Evolutionary conservation across 2,888 invertebrate genomes (phyloP), one percentile per base, ranked within the genome.

Genomic region (Thalpophila matura): DNA sequence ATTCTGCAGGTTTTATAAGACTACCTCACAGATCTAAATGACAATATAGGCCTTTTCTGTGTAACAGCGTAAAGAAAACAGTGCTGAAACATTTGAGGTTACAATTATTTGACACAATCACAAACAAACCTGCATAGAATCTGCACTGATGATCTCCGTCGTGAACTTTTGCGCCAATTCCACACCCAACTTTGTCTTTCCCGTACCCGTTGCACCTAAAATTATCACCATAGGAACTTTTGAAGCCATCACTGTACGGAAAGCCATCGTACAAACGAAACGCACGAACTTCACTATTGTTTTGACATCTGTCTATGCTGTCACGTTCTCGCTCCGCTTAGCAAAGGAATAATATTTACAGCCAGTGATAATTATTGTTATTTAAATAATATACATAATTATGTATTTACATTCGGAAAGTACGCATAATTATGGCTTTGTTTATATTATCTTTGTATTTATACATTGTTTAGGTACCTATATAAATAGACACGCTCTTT

Each of bases 111-210:
- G 42, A 29, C n/a, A 33, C 14, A 37, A 12, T 51, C 29, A 26
- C n/a, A 3, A 38, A 82, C 85, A 79, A 86, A 98, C 99, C 97
- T 99, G 99, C 99, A 99, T 99, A 18, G 99, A 99, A 96, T 99
- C 99, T 0, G 99, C 99, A 86, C 99, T 99, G 64, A 99, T 98
- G 60, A 99, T 97, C 96, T 99, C 99, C 24, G 98, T 98, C 75
- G 96, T 96, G 90, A 98, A 98, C 86, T 96, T 96, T 82, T 96
- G 96, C 0, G 99, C 99, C 73, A 99, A 94, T 95, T 99, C 98
- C 61, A 99, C 95, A 59, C 98, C 98, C 78, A 99, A 95, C 92
- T 99, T 99, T 1, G 99, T 99, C 95, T 99, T 99, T 58, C 99
- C 99, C 5, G 98, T 97, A 9, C 99, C 99, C 37, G 99, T 99